Conservation (phyloP, 2,888 invertebrate species). For the Zhengitettix transpicula region DNA sequence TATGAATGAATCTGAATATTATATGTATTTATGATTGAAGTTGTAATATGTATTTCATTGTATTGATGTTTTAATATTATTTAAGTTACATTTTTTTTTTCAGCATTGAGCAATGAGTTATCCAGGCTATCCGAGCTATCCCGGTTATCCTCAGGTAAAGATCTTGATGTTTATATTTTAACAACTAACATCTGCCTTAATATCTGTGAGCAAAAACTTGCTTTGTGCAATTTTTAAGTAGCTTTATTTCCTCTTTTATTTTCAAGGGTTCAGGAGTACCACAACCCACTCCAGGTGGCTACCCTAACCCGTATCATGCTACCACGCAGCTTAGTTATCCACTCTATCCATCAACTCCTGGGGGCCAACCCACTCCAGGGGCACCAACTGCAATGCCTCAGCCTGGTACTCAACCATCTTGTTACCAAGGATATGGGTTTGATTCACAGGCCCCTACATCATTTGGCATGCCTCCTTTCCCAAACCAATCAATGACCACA, state of each 20-base stretch:
- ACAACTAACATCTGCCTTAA: not conserved
- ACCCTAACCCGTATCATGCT: slow-evolving; percentile 7
- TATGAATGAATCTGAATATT: no score
- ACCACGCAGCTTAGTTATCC: slow-evolving; percentile 8
- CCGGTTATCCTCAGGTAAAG: slow-evolving; percentile 20
- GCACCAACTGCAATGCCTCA: slow-evolving; percentile 1
- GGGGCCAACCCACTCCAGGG: not conserved
- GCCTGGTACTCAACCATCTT: not conserved
- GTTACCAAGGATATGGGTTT: no score
- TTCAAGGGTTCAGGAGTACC: slow-evolving; percentile 7
- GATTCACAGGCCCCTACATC: not conserved
- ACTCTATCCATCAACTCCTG: slow-evolving; percentile 2
- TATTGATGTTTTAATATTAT: no score
- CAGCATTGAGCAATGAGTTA: slow-evolving; percentile 20
- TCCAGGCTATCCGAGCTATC: slow-evolving; percentile 18
- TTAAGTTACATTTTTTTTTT: not conserved
- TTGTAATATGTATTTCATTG: no score
- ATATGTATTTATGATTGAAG: no score
- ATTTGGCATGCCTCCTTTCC: not conserved
- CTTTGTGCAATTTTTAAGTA: not conserved
- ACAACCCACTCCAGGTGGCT: slow-evolving; percentile 5
- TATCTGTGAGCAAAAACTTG: not conserved
- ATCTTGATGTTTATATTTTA: not conserved
- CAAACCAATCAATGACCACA: not conserved
- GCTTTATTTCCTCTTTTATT: not conserved